phyloP scores from a whole-genome alignment of 2,797 vertebrate species.

The Ceyx erithaca region DNA sequence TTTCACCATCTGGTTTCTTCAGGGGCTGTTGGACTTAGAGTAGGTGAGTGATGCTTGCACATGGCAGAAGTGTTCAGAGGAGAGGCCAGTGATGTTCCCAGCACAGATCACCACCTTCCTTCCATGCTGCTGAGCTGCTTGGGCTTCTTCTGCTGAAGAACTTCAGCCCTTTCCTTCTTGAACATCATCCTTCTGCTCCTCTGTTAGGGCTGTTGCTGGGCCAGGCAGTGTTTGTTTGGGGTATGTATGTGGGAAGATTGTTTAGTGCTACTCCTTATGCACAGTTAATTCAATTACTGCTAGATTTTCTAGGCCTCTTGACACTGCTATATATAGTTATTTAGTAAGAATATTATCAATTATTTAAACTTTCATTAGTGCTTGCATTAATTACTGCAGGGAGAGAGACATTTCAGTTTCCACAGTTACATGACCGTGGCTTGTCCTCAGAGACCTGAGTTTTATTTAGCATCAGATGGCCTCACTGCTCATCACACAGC shows the following conservation, averaged over 20 bases:
- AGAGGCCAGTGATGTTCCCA: not conserved
- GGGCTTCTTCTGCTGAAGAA: not conserved
- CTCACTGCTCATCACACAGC: not conserved
- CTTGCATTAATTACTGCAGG: conserved; percentile 17
- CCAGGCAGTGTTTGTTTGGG: not conserved
- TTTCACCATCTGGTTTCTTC: not conserved
- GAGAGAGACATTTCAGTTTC: not conserved
- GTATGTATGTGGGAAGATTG: not conserved
- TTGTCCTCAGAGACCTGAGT: not conserved
- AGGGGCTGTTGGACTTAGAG: not conserved
- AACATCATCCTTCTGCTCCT: not conserved
- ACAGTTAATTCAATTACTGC: conserved; percentile 21
- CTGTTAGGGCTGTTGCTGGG: not conserved
- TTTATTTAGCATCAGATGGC: not conserved
- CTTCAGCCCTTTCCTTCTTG: not conserved
- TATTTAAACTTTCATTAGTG: conserved; percentile 60
- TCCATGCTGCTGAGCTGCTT: not conserved
- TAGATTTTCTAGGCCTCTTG: conserved; percentile 22
- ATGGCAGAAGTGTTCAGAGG: not conserved
- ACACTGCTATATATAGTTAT: conserved; percentile 10
- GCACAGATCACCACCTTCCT: not conserved
- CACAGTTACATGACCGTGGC: not conserved
- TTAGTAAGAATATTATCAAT: conserved; percentile 45
- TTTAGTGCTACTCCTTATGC: conserved; percentile 9
- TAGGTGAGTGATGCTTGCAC: not conserved